These are phyloP conservation scores for Micrasema minimum DNA, from an alignment of 1,140 invertebrate genomes.

Conservation along the genomic window DNA sequence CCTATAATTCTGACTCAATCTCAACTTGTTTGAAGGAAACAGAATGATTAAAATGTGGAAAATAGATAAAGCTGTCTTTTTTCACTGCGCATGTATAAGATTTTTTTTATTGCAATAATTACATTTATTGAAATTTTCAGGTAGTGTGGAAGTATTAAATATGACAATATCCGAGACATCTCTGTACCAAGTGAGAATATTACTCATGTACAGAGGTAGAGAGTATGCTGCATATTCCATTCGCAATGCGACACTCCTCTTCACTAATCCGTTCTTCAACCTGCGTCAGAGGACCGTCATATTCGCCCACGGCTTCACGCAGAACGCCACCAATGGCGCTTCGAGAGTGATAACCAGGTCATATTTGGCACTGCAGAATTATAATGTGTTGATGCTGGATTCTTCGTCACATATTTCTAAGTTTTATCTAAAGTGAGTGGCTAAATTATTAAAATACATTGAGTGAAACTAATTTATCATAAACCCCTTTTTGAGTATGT, in stretches of 20 bases:
- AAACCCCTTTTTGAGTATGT: too few species aligned
- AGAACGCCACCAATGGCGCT: slow-evolving; percentile 2
- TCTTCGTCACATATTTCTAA: background rate
- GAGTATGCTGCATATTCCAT: slow-evolving; percentile 19
- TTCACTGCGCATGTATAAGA: too few species aligned
- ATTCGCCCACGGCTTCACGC: slow-evolving; percentile 39
- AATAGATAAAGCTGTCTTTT: too few species aligned
- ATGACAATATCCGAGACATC: background rate
- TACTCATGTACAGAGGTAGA: slow-evolving; percentile 7
- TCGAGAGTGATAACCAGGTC: background rate
- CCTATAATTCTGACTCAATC: too few species aligned
- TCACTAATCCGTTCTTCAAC: slow-evolving; percentile 24
- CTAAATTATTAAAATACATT: too few species aligned
- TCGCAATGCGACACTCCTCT: slow-evolving; percentile 1
- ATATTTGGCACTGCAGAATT: background rate
- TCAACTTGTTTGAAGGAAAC: too few species aligned
- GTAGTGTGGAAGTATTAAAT: slow-evolving; percentile 12
- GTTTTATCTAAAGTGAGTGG: background rate
- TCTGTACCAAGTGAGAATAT: slow-evolving; percentile 1
- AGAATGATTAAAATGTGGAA: too few species aligned
- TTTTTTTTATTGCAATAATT: too few species aligned
- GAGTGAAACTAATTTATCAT: too few species aligned
- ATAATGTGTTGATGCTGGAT: slow-evolving; percentile 17
- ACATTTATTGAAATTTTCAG: slow-evolving; percentile 16
- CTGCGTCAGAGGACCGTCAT: slow-evolving; percentile 31